These are phyloP conservation scores for Harpagifer antarcticus DNA, from an alignment of 2,797 vertebrate genomes.

Conservation along the genomic window DNA sequence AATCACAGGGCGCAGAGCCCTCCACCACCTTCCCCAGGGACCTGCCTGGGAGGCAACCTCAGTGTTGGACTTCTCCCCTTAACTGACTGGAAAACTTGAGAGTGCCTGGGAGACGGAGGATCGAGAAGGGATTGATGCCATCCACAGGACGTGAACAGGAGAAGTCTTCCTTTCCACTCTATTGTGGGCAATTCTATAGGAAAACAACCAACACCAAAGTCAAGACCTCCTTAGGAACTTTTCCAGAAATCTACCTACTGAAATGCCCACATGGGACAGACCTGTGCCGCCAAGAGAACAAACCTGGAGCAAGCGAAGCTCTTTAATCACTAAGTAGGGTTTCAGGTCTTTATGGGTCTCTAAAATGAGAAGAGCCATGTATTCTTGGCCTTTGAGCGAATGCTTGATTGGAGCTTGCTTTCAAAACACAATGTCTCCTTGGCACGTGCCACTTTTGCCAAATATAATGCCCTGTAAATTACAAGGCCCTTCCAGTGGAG, in stretches of 20 bases:
- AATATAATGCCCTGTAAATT: constrained; percentile 48
- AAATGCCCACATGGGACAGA: constrained; percentile 57
- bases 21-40: constrained; percentile 61
- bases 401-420: constrained; percentile 68
- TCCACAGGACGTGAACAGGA: constrained; percentile 41
- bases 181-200: constrained; percentile 41
- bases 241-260: constrained; percentile 59
- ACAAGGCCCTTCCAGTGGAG: constrained; percentile 40
- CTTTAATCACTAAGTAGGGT: constrained; percentile 67
- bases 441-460: constrained; percentile 49
- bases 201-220: constrained; percentile 55
- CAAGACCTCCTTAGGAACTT: constrained; percentile 54
- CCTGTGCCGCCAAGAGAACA: constrained; percentile 47
- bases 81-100: constrained; percentile 59
- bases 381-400: constrained; percentile 45
- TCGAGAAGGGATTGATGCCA: constrained; percentile 52
- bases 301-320: constrained; percentile 50
- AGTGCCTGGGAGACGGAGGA: constrained; percentile 37
- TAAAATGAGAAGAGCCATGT: constrained; percentile 55
- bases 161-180: constrained; percentile 55
- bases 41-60: constrained; percentile 50
- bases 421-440: constrained; percentile 58
- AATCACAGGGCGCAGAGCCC: constrained; percentile 67
- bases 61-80: constrained; percentile 49
- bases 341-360: constrained; percentile 51